phyloP scores from a whole-genome alignment of 2,888 invertebrate genomes.

The Cephus spinipes region DNA sequence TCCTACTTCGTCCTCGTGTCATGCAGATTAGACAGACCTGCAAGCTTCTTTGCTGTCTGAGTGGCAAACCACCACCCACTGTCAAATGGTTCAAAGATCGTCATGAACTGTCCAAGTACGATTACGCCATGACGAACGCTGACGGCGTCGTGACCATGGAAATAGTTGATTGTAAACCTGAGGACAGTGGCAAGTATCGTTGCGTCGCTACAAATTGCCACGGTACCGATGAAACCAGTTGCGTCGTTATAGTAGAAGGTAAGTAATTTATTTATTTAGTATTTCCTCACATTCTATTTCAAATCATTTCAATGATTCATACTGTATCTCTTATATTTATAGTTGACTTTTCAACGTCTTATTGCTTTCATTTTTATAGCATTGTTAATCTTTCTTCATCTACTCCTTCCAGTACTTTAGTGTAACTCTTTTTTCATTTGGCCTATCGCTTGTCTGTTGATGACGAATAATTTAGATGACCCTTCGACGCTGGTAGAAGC shows the following conservation, averaged over 20 bases:
- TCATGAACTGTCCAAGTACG: conserved; percentile 89
- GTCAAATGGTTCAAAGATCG: conserved; percentile 95
- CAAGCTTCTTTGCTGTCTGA: conserved; percentile 96
- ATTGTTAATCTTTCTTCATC: not conserved
- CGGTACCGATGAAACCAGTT: conserved; percentile 95
- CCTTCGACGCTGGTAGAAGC: not conserved
- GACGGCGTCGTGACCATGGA: conserved; percentile 98
- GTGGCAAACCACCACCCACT: conserved; percentile 93
- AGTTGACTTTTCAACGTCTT: not conserved
- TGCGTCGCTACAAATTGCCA: conserved; percentile 94
- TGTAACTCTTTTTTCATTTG: not conserved
- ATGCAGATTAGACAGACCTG: conserved; percentile 97
- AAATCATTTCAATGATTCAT: not conserved
- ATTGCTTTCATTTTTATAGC: not conserved
- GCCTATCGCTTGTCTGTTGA: not conserved
- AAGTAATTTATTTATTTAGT: conserved; percentile 47
- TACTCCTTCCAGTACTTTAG: not conserved
- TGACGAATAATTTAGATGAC: not conserved
- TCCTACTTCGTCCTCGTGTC: conserved; percentile 97
- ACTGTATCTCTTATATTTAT: not conserved
- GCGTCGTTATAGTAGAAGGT: conserved; percentile 97
- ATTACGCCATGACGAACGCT: conserved; percentile 90
- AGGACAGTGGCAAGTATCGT: conserved; percentile 96
- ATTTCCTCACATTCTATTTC: not conserved
- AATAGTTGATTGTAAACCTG: conserved; percentile 92